A percentile compares a stretch with the other conserved stretches of the same genome.
Conservation (phyloP, 1,140 invertebrate genomes). For the Mactra quadrangularis region DNA sequence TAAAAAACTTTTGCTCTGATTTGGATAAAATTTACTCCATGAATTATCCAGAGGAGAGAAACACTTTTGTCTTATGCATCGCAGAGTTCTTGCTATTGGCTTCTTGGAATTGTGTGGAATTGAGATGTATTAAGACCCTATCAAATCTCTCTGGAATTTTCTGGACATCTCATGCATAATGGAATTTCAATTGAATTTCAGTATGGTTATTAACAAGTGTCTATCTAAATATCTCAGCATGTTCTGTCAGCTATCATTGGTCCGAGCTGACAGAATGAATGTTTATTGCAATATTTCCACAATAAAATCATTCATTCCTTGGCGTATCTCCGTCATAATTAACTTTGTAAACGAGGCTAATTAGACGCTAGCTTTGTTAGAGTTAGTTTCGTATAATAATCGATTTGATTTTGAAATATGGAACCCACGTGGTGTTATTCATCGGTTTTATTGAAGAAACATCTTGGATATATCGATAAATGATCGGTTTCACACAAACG, state of each 20-base stretch:
- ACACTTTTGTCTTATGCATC: too few species aligned
- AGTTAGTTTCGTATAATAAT: conserved; percentile 48
- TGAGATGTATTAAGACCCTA: not conserved
- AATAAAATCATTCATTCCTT: conserved; percentile 2
- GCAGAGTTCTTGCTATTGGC: too few species aligned
- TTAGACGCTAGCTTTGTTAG: conserved; percentile 39
- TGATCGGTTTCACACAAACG: conserved; percentile 31
- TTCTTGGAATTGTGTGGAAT: too few species aligned
- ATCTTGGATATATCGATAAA: conserved; percentile 22
- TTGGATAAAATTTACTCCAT: too few species aligned
- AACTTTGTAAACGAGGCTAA: conserved; percentile 24
- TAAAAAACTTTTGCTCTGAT: too few species aligned
- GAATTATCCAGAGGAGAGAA: too few species aligned
- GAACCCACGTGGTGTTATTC: conserved; percentile 41
- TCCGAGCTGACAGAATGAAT: not conserved
- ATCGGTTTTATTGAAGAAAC: conserved; percentile 50
- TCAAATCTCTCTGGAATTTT: not conserved
- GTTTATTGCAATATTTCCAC: not conserved
- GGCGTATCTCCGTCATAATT: conserved; percentile 32
- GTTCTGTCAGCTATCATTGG: not conserved
- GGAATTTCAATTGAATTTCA: too few species aligned
- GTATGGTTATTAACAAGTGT: too few species aligned
- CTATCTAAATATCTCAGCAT: too few species aligned
- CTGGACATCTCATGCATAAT: too few species aligned
- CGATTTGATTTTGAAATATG: conserved; percentile 26